phyloP scores from a whole-genome alignment of 2,888 invertebrate genomes.

The Steinernema hermaphroditum region DNA sequence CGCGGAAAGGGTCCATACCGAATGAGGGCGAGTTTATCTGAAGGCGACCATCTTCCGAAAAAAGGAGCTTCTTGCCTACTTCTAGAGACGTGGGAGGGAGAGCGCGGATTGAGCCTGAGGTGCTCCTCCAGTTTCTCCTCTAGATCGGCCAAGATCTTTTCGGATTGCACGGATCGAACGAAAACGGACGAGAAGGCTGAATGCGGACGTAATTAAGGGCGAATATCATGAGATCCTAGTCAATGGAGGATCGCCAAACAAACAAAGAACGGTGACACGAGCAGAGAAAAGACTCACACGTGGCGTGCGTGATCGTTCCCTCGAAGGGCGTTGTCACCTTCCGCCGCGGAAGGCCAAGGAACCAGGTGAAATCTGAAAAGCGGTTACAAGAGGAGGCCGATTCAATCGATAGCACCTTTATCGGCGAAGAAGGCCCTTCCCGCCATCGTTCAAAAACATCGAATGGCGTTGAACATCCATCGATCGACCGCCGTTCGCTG shows the following conservation, averaged over 20 bases:
- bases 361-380: background rate
- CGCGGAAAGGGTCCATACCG: background rate
- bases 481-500: too few species aligned
- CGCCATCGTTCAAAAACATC: conserved; percentile 8
- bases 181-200: background rate
- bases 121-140: background rate
- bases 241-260: too few species aligned
- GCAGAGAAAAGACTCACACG: background rate
- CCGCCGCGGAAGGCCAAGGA: background rate
- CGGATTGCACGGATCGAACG: background rate
- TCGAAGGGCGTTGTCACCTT: background rate
- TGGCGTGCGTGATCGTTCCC: background rate
- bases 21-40: background rate
- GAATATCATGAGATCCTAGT: too few species aligned
- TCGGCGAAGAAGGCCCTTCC: conserved; percentile 2
- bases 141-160: background rate
- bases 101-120: background rate
- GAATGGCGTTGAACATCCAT: background rate
- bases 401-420: background rate
- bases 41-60: background rate
- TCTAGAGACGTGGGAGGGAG: background rate
- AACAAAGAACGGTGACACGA: too few species aligned
- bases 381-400: background rate
- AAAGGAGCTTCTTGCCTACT: background rate
- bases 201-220: background rate